These are phyloP conservation scores for Pitangus sulphuratus DNA, from an alignment of 2,797 vertebrate genomes.

Conservation along the genomic window DNA sequence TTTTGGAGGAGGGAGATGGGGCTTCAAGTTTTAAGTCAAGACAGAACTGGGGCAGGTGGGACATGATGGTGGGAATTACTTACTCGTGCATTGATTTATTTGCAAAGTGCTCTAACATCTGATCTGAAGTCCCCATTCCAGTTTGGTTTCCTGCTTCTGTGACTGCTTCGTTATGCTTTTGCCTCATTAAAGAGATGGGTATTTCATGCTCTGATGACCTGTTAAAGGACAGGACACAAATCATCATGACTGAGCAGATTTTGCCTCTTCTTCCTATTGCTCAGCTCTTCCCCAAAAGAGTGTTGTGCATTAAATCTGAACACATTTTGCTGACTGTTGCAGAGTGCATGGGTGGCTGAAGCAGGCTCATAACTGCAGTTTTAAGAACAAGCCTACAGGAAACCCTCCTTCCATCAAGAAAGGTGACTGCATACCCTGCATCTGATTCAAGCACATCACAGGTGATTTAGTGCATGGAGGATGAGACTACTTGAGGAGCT, in stretches of 20 bases:
- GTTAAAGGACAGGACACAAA: not conserved
- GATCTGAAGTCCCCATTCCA: not conserved
- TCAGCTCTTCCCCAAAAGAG: not conserved
- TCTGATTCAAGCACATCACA: accelerated
- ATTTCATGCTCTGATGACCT: constrained; percentile 19
- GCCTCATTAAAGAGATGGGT: not conserved
- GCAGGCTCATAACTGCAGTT: not conserved
- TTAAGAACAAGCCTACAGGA: not conserved
- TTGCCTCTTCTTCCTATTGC: not conserved
- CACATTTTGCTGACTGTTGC: not conserved
- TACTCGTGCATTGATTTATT: not conserved
- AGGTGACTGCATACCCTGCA: not conserved
- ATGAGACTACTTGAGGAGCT: not conserved
- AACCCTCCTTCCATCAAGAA: not conserved
- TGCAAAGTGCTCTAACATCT: not conserved
- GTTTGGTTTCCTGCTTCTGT: not conserved
- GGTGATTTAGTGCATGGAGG: not conserved
- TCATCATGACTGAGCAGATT: not conserved
- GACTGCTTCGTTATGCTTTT: not conserved
- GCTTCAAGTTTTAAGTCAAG: not conserved
- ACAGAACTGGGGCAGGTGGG: not conserved
- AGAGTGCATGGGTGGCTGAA: not conserved
- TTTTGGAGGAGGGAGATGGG: not conserved
- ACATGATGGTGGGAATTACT: not conserved
- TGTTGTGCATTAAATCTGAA: not conserved